Evolutionary conservation across 2,113 vertebrate genomes (phyloP).

Genomic region (Hassar affinis): DNA sequence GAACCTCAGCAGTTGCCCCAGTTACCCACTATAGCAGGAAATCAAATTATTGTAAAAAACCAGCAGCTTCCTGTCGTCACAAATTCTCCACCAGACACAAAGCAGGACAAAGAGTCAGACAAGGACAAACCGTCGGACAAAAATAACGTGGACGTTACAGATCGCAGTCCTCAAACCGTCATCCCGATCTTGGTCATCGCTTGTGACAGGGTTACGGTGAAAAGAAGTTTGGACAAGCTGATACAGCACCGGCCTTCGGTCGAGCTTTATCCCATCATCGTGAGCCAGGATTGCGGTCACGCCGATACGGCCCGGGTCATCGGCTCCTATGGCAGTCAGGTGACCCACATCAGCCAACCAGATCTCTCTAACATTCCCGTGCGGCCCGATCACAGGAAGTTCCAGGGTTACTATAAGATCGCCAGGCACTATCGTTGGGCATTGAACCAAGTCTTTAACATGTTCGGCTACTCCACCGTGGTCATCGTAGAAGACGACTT

Average conservation of each 20-base stretch:
- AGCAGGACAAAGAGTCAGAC: neutral
- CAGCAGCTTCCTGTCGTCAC: constrained; percentile 43
- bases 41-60: constrained; percentile 23
- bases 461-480: constrained; percentile 75
- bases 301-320: constrained; percentile 84
- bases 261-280: constrained; percentile 81
- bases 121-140: constrained; percentile 22
- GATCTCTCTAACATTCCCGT: constrained; percentile 78
- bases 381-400: constrained; percentile 86
- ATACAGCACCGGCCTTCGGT: constrained; percentile 82
- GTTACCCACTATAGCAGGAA: constrained; percentile 29
- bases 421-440: constrained; percentile 92
- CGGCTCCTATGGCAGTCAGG: constrained; percentile 78
- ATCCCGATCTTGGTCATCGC: constrained; percentile 89
- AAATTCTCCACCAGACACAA: neutral
- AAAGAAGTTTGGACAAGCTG: constrained; percentile 85
- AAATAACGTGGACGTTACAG: constrained; percentile 1
- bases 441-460: constrained; percentile 82
- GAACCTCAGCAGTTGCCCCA: constrained; percentile 41
- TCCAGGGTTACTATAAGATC: constrained; percentile 92
- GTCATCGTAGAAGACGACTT: constrained; percentile 95
- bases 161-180: constrained; percentile 52
- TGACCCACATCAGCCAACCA: constrained; percentile 83
- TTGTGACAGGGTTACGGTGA: constrained; percentile 89
- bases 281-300: constrained; percentile 94